Conservation (phyloP, 2,888 invertebrate genomes). For the Ochlodes sylvanus region DNA sequence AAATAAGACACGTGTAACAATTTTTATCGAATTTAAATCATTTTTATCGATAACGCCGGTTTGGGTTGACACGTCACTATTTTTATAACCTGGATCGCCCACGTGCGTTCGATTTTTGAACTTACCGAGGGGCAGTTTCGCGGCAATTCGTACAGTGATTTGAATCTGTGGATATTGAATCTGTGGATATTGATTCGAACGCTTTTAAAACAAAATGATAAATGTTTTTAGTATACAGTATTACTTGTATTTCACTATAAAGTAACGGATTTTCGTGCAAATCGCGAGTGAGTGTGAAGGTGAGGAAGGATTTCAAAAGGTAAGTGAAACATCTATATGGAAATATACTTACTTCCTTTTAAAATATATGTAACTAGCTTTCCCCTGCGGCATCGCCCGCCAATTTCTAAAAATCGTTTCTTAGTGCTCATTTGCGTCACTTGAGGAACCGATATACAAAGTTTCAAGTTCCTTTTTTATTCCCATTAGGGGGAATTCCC, state of each 20-base stretch:
- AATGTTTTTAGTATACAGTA: slow-evolving; percentile 58
- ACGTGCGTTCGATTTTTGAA: slow-evolving; percentile 40
- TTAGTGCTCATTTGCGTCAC: too few relatives aligned
- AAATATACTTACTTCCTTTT: not conserved
- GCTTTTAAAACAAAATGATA: slow-evolving; percentile 58
- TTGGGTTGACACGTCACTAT: slow-evolving; percentile 18
- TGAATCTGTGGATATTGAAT: slow-evolving; percentile 50
- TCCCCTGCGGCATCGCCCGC: too few relatives aligned
- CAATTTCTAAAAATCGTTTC: too few relatives aligned
- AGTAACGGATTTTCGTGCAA: slow-evolving; percentile 50
- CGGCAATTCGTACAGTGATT: slow-evolving; percentile 39
- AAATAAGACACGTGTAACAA: slow-evolving; percentile 49
- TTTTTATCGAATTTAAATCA: slow-evolving; percentile 23
- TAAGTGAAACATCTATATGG: slow-evolving; percentile 42
- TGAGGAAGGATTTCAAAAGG: slow-evolving; percentile 37
- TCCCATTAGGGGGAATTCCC: too few relatives aligned
- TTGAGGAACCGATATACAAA: too few relatives aligned
- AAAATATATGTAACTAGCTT: too few relatives aligned
- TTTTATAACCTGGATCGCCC: slow-evolving; percentile 22
- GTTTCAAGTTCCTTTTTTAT: too few relatives aligned
- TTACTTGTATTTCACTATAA: slow-evolving; percentile 68
- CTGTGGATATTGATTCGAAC: slow-evolving; percentile 49
- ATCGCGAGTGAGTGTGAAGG: slow-evolving; percentile 21
- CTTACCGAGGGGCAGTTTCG: slow-evolving; percentile 9
- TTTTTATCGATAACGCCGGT: slow-evolving; percentile 29